Conservation (phyloP, 92 coral and sea anemone species). For the Zoanthus sociatus region DNA sequence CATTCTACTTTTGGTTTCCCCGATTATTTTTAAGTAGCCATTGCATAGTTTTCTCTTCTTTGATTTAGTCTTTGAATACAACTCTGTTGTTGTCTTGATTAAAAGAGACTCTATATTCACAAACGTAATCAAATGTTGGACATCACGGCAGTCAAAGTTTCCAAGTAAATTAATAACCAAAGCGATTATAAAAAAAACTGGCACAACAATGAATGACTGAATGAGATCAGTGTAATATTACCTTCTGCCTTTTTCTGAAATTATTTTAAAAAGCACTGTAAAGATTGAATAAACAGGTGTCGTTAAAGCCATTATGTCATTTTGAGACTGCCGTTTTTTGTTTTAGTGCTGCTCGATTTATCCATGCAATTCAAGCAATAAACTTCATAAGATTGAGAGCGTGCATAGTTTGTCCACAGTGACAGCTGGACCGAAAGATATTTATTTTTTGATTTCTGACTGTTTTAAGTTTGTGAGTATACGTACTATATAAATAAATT, state of each 20-base stretch:
- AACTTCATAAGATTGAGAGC: background rate
- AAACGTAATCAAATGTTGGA: too few species aligned
- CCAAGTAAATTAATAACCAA: background rate
- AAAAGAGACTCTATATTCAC: too few species aligned
- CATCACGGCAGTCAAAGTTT: background rate
- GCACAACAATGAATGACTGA: background rate
- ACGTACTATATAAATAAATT: background rate
- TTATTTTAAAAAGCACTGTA: background rate
- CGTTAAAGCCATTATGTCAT: background rate
- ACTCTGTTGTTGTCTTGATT: too few species aligned
- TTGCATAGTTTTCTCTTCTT: too few species aligned
- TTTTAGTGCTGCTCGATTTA: background rate
- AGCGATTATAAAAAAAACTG: background rate
- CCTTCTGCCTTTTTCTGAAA: background rate
- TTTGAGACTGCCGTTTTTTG: background rate
- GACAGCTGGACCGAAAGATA: background rate
- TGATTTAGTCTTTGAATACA: too few species aligned
- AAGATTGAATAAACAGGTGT: slow-evolving; percentile 1
- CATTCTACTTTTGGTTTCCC: too few species aligned
- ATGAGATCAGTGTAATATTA: background rate
- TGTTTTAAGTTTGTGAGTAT: background rate
- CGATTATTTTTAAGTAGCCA: too few species aligned
- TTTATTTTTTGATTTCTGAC: background rate
- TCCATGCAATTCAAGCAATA: background rate
- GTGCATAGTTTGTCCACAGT: background rate